A percentile compares a stretch with the other conserved stretches of the same genome.
These are phyloP conservation scores for Channa argus DNA, from an alignment of 2,113 vertebrate species.

Conservation along the genomic window DNA sequence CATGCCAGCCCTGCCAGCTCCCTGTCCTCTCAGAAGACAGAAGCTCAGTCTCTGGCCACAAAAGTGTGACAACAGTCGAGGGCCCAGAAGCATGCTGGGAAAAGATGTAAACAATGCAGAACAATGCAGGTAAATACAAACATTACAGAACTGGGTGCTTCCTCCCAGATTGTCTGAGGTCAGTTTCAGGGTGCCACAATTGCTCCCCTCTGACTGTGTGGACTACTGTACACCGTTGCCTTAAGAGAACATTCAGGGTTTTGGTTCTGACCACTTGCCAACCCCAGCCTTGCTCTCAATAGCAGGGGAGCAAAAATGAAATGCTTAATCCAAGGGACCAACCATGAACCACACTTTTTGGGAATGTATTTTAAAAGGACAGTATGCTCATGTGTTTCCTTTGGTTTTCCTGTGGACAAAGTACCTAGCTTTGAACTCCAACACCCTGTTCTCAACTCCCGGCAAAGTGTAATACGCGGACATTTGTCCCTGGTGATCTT, in stretches of 20 bases:
- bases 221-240: constrained; percentile 10
- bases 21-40: constrained; percentile 87
- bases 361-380: constrained; percentile 45
- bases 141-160: constrained; percentile 15
- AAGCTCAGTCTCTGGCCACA: constrained; percentile 84
- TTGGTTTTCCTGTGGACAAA: constrained; percentile 37
- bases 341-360: constrained; percentile 13
- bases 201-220: constrained; percentile 35
- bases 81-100: constrained; percentile 45
- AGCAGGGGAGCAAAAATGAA: constrained; percentile 39
- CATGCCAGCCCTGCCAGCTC: constrained; percentile 81
- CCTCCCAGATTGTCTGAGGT: constrained; percentile 20
- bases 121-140: constrained; percentile 50
- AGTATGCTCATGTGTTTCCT: constrained; percentile 15
- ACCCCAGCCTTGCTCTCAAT: constrained; percentile 19
- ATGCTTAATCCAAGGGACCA: constrained; percentile 38
- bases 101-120: constrained; percentile 48
- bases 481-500: constrained; percentile 33
- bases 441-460: constrained; percentile 1
- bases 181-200: constrained; percentile 38
- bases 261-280: constrained; percentile 12
- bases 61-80: constrained; percentile 81
- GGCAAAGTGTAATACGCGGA: constrained; percentile 30
- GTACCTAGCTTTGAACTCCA: constrained; percentile 34
- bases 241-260: constrained; percentile 34